Percentiles rank a stretch among this genome's conserved stretches.
These are phyloP conservation scores for Catocala fraxini DNA, from an alignment of 2,888 invertebrate species.

Conservation along the genomic window DNA sequence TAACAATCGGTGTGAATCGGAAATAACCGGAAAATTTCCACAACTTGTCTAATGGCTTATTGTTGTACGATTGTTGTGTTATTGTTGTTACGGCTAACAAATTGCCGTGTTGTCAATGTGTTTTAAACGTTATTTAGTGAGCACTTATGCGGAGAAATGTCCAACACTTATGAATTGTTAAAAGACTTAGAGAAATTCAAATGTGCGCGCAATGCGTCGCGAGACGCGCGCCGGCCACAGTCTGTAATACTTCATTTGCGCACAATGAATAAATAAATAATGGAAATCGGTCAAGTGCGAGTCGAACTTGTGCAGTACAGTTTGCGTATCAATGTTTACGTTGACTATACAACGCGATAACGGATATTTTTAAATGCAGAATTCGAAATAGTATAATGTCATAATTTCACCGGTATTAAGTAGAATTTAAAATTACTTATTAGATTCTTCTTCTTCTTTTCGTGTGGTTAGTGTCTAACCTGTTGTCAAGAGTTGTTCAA, in stretches of 20 bases:
- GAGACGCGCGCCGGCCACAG: constrained; percentile 7
- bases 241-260: constrained; percentile 39
- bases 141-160: constrained; percentile 50
- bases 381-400: constrained; percentile 1
- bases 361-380: constrained; percentile 5
- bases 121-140: constrained; percentile 70
- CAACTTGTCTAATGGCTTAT: constrained; percentile 85
- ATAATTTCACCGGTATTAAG: too few species aligned
- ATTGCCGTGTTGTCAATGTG: constrained; percentile 70
- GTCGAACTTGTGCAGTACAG: constrained; percentile 9
- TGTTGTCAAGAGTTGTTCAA: too few species aligned
- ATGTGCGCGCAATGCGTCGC: constrained; percentile 13
- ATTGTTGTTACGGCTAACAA: constrained; percentile 68
- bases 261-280: constrained; percentile 47
- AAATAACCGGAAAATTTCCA: constrained; percentile 86
- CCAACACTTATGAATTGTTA: constrained; percentile 45
- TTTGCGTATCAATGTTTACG: constrained; percentile 22
- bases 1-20: constrained; percentile 85
- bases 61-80: constrained; percentile 76
- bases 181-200: constrained; percentile 42
- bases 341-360: constrained; percentile 5
- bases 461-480: too few species aligned
- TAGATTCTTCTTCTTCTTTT: too few species aligned
- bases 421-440: too few species aligned
- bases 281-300: constrained; percentile 36